Evolutionary conservation across 2,797 vertebrate genomes (phyloP), one percentile per base, ranked within the genome.

Genomic region (Helicolenus hilgendorfi): DNA sequence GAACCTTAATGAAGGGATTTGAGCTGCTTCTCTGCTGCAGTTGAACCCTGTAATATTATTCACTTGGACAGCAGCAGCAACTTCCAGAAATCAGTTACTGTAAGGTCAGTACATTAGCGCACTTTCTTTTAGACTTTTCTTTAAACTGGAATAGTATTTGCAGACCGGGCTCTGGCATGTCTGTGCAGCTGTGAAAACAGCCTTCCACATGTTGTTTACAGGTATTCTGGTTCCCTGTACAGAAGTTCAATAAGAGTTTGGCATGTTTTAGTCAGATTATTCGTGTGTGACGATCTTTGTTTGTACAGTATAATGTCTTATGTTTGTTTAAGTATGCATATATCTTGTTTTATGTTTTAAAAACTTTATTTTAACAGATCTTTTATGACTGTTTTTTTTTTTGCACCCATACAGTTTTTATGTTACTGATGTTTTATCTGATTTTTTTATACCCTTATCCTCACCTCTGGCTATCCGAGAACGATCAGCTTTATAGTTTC

Each of bases 1-100:
- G 82, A 86, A 22, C 80, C 26, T 71, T 92, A 92, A 94, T 93
- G 90, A 95, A 80, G 56, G 55, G 80, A 92, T 86, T 80, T 74
- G 33, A 90, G 73, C 31, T 3, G 76, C 85, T 72, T 86, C 83
- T 75, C 49, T 35, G 67, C 85, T 67, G 84, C 77, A 78, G 49
- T 26, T 74, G 45, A 67, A 90, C 62, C 71, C 24, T 36, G 15
- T 45, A 56, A 62, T 10, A 65, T 5, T 5, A 71, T 72, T 63
- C 65, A 67, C 49, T 81, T 35, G 58, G 90, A 93, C 89, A 72
- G 49, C 68, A 63, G 38, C 53, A 72, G 72, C 59, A 77, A 29
- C 71, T 36, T 78, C 45, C 68, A 74, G 73, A 38, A 45, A 15
- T 20, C 74, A 26, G 70, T 8, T 15, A 35, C 53, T 77, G 26